Percentiles rank a stretch among this genome's conserved stretches.
Conservation (phyloP, 2,888 invertebrate genomes). For the Ennomos erosarius region DNA sequence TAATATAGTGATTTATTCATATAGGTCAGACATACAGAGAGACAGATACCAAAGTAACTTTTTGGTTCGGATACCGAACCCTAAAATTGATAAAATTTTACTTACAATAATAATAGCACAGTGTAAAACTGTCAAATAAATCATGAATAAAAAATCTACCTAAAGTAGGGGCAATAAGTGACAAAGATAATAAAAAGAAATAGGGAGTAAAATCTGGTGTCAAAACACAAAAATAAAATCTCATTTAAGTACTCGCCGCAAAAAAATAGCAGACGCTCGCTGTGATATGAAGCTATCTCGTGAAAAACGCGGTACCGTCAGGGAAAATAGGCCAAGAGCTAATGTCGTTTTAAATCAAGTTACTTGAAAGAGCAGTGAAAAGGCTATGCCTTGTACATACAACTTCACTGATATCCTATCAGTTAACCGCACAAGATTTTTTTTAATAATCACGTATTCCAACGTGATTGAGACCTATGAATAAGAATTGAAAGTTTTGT, state of each 20-base stretch:
- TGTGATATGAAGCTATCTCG: conserved; percentile 46
- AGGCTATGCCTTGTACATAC: too few relatives aligned
- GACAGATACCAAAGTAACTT: too few relatives aligned
- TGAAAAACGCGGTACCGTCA: conserved; percentile 38
- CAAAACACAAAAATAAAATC: conserved; percentile 43
- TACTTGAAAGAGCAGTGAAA: background rate
- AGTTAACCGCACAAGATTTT: too few relatives aligned
- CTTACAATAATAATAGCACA: conserved; percentile 7
- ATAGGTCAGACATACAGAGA: too few relatives aligned
- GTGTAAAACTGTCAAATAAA: conserved; percentile 3
- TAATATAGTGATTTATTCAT: too few relatives aligned
- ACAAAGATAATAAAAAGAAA: conserved; percentile 37
- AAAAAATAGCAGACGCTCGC: conserved; percentile 42
- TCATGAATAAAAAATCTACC: conserved; percentile 18
- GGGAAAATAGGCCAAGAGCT: conserved; percentile 17
- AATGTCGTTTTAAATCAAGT: background rate
- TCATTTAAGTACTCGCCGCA: conserved; percentile 37
- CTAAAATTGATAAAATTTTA: background rate
- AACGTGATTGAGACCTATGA: too few relatives aligned
- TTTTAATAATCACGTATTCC: too few relatives aligned
- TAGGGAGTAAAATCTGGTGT: conserved; percentile 28
- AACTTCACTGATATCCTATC: too few relatives aligned
- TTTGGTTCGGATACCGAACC: too few relatives aligned
- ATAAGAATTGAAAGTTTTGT: too few relatives aligned
- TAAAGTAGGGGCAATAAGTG: conserved; percentile 30